Conservation (phyloP, 1,140 invertebrate species). For the Armadillidium nasatum region DNA sequence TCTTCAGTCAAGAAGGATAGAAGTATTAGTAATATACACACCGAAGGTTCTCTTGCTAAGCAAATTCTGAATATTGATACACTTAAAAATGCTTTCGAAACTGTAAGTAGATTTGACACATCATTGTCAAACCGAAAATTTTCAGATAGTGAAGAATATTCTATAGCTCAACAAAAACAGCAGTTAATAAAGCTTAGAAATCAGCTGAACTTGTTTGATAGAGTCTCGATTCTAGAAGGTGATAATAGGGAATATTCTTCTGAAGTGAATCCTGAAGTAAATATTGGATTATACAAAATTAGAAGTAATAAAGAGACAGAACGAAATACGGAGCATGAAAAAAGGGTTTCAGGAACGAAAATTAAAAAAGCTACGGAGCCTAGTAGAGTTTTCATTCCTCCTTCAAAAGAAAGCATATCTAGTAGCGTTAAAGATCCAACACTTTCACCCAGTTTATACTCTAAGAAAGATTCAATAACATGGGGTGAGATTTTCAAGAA, state of each 20-base stretch:
- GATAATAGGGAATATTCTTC: background rate
- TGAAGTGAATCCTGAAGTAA: background rate
- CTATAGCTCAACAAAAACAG: background rate
- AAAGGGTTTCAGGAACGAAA: too few relatives aligned
- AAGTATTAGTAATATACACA: background rate
- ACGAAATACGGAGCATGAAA: too few relatives aligned
- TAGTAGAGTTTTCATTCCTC: too few relatives aligned
- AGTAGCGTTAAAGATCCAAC: too few relatives aligned
- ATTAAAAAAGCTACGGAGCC: too few relatives aligned
- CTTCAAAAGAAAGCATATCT: too few relatives aligned
- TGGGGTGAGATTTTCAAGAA: too few relatives aligned
- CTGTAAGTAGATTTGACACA: background rate
- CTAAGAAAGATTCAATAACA: too few relatives aligned
- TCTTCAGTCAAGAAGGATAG: background rate
- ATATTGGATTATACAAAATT: background rate
- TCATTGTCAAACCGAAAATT: background rate
- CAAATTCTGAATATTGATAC: background rate
- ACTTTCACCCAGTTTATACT: too few relatives aligned
- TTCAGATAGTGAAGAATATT: background rate
- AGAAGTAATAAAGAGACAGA: background rate
- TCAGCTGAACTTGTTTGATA: background rate
- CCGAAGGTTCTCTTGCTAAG: background rate
- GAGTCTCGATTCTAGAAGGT: background rate
- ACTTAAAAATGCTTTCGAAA: background rate
- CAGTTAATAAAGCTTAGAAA: conserved; percentile 1